Evolutionary conservation across 1,140 invertebrate genomes (phyloP).

Genomic region (Dreissena rostriformis): DNA sequence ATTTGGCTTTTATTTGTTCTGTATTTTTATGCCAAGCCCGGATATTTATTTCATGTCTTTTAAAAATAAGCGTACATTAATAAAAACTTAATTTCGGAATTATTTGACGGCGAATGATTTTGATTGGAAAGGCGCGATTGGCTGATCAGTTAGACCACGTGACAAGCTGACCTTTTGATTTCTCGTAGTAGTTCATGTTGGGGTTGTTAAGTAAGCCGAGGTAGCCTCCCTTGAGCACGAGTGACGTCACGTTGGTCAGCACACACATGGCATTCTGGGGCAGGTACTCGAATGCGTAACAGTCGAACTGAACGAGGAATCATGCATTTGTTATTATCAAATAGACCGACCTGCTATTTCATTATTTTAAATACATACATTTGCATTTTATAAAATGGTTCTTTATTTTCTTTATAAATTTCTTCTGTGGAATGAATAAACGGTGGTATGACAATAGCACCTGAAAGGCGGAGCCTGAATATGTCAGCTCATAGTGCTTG

Average conservation of each 20-base stretch:
- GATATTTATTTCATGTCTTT: neutral
- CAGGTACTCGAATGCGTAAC: conserved; percentile 62
- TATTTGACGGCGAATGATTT: neutral
- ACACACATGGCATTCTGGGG: conserved; percentile 57
- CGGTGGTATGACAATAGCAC: too few species aligned
- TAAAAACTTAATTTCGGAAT: neutral
- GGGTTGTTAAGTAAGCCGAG: conserved; percentile 53
- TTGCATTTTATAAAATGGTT: neutral
- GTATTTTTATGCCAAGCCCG: neutral
- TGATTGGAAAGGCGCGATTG: neutral
- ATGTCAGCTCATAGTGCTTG: too few species aligned
- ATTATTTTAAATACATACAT: neutral
- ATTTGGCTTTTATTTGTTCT: neutral
- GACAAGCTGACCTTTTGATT: conserved; percentile 58
- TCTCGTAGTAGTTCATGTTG: conserved; percentile 59
- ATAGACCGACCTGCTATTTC: neutral
- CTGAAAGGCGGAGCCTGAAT: too few species aligned
- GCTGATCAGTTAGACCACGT: too few species aligned
- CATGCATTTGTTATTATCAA: neutral
- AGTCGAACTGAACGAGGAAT: conserved; percentile 48
- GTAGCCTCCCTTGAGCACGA: conserved; percentile 57
- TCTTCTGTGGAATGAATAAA: too few species aligned
- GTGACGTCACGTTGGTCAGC: conserved; percentile 61
- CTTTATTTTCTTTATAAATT: too few species aligned
- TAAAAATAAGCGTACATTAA: neutral